Evolutionary conservation across 2,888 invertebrate genomes (phyloP).

Genomic region (Lepetodrilus schrolli): DNA sequence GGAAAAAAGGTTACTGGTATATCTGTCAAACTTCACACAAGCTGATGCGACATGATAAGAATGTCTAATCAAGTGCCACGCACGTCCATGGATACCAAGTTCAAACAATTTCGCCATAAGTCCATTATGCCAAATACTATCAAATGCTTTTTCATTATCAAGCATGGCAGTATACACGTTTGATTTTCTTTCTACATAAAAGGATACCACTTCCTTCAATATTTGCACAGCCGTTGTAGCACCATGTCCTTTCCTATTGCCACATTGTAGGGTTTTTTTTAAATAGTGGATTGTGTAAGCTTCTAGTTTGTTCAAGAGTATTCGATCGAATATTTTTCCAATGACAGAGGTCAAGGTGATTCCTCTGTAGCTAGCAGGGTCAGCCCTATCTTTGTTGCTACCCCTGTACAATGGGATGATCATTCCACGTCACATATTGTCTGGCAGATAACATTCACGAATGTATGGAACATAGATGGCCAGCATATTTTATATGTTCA

Average conservation of each 20-base stretch:
- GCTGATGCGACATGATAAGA: background rate
- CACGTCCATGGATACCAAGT: background rate
- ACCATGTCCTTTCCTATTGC: background rate
- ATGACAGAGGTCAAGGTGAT: background rate
- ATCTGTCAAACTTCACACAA: background rate
- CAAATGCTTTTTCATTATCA: background rate
- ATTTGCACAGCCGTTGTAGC: background rate
- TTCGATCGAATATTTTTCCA: background rate
- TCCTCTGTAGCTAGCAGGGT: background rate
- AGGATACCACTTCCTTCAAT: background rate
- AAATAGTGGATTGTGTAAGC: background rate
- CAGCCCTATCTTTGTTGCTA: background rate
- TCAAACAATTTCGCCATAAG: background rate
- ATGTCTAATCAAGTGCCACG: background rate
- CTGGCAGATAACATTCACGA: no score
- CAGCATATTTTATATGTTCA: no score
- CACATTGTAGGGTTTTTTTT: background rate
- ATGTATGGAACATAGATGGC: no score
- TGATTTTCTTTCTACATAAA: background rate
- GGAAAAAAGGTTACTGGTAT: background rate
- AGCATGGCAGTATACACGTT: background rate
- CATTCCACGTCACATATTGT: background rate
- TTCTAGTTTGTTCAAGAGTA: background rate
- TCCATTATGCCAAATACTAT: constrained; percentile 1
- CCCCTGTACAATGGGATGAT: background rate